Conservation (phyloP, 2,888 invertebrate species). For the Drosophila nr. fundita region DNA sequence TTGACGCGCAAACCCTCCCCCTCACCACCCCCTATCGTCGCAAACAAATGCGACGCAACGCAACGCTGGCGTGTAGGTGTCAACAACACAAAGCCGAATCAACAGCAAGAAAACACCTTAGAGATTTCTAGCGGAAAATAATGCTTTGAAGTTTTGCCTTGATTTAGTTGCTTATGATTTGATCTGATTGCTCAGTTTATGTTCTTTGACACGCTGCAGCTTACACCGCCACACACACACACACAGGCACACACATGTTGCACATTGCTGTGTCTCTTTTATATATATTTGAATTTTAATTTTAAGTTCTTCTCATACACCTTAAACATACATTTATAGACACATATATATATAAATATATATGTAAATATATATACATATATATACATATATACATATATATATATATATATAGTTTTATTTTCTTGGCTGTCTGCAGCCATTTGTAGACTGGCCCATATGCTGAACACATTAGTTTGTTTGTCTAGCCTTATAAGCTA, state of each 20-base stretch:
- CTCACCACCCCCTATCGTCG: not conserved
- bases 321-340: constrained; percentile 30
- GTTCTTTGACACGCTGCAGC: constrained; percentile 40
- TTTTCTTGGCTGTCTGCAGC: constrained; percentile 19
- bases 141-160: constrained; percentile 65
- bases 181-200: constrained; percentile 44
- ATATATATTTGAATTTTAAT: constrained; percentile 42
- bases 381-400: constrained; percentile 13
- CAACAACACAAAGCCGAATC: constrained; percentile 51
- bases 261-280: constrained; percentile 22
- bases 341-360: constrained; percentile 12
- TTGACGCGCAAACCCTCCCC: constrained; percentile 3
- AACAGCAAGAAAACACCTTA: constrained; percentile 29
- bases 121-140: constrained; percentile 58
- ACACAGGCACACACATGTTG: constrained; percentile 27
- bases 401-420: constrained; percentile 6
- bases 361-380: constrained; percentile 6
- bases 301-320: constrained; percentile 43
- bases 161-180: constrained; percentile 41
- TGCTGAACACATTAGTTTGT: constrained; percentile 45
- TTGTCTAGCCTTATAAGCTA: constrained; percentile 16
- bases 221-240: constrained; percentile 6
- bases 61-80: constrained; percentile 69
- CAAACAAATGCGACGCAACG: constrained; percentile 9
- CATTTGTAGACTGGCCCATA: constrained; percentile 36